Evolutionary conservation across 1,140 invertebrate species (phyloP), one percentile per base, ranked within the genome.

Genomic region (Meloidogyne exigua): DNA sequence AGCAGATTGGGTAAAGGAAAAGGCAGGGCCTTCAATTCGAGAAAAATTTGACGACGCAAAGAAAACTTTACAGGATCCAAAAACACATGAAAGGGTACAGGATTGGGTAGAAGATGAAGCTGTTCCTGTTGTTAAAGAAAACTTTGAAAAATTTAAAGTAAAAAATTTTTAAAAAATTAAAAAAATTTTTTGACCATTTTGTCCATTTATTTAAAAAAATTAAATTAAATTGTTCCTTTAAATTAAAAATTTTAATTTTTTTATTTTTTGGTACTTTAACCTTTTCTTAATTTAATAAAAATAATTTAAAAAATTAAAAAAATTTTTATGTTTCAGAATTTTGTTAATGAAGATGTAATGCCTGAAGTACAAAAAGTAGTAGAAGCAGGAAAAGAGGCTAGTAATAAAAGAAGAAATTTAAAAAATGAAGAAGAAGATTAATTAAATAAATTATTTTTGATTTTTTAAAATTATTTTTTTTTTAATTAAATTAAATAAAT

Each of bases 11-110:
- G 21, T 82, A 15, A 68, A 72, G 44, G 83, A 84, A 44, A 77
- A 82, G 68, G 81, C 79, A 15, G 83, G 65, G 2, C 81, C 81
- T 2, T 63, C 70, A 5, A 79, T 82, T 26, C 76, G 83, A 25
- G 79, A 82, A 26, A 82, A 82, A 62, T 84, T 84, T 66, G 78
- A 84, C 49, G n/a, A 23, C 1, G 70, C 75, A 12, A 82, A 84
- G 21, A 66, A 74, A 57, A 82, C 36, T 36, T 49, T 82, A 13
- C 81, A 82, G 39, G 81, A 82, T 62, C 81, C 81, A 18, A 79
- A 82, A 66, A 82, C 82, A 18, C 83, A 82, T 70, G 82, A 78
- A 63, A 42, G 78, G 25, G 80, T 82, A 28, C 82, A 84, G 62
- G 21, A 69, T 42, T 82, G 82, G 82, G 72, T 82, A 1, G 69